Base-by-base conservation (phyloP, 2,797 vertebrate species). In the Rhynchotus rufescens region DNA sequence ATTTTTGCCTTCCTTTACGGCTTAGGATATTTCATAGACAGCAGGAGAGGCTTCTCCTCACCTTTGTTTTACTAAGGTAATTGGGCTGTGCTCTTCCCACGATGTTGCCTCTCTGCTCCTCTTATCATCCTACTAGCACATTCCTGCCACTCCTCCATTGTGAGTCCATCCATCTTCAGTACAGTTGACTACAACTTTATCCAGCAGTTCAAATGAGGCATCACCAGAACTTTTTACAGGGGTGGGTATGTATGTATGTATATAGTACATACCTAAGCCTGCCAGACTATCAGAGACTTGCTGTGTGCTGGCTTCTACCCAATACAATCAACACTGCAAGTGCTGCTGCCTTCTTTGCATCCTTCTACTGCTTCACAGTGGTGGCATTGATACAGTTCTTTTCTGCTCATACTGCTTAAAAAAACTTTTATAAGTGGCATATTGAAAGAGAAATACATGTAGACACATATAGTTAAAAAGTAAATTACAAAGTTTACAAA, bases 261-360 rank as follows among this genome's bases (percentile, higher is more conserved):
- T 0, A 0, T 73, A 42, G 15, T 22, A 65, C 0, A 0, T 59
- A 51, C 10, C 23, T 8, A 36, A 52, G 47, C 21, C 42, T 2
- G 2, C 4, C 54, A 47, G 47, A 72, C 47, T 1, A 0, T 56
- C 34, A 23, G 52, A 71, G 38, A 51, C 42, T 77, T 52, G 17
- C 25, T 54, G 26, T 23, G 34, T 73, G 30, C 30, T 68, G 20
- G 38, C 13, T 42, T 45, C 28, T 52, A 21, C 65, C 72, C 10
- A 12, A 6, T 84, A 44, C 49, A 80, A 54, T 25, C 17, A 57
- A 12, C 12, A 4, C 13, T 87, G n/a, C 21, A 13, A 17, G 30
- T 1, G 5, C 60, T 71, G 66, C n/a, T 86, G 2, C 25, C 47
- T 66, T 25, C 7, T 5, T 59, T 60, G 25, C 22, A 9, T 77